phyloP scores from a whole-genome alignment of 2,888 invertebrate genomes.

The Malacosoma neustria region DNA sequence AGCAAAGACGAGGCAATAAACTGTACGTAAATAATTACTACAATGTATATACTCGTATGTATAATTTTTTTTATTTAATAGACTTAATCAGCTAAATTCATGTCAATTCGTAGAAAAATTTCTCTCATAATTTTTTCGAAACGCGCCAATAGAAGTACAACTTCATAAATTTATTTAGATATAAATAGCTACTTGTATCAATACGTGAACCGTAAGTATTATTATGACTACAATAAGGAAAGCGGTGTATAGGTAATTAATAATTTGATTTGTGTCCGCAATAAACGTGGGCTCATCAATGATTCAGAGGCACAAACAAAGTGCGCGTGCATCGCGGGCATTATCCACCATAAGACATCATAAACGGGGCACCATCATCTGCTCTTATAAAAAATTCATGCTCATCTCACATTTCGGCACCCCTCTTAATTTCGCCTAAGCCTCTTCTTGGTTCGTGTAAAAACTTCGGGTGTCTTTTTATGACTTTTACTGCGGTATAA shows the following conservation, averaged over 20 bases:
- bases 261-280: constrained; percentile 56
- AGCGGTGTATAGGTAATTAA: no score
- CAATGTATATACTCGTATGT: no score
- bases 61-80: no score
- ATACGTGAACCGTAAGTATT: no score
- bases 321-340: constrained; percentile 60
- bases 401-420: constrained; percentile 75
- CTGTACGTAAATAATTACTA: neutral
- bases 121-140: no score
- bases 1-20: constrained; percentile 8
- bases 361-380: constrained; percentile 73
- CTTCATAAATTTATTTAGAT: no score
- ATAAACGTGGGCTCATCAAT: constrained; percentile 64
- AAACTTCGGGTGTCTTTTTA: constrained; percentile 76
- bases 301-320: constrained; percentile 62
- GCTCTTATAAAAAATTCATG: constrained; percentile 74
- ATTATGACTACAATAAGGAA: no score
- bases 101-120: no score
- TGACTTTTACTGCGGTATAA: constrained; percentile 76
- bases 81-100: no score
- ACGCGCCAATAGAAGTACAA: no score
- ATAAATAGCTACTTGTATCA: no score
- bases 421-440: constrained; percentile 75
- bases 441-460: constrained; percentile 71
- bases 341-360: constrained; percentile 73